Conservation (phyloP, 2,888 invertebrate species). For the Cyrtodaria siliqua region DNA sequence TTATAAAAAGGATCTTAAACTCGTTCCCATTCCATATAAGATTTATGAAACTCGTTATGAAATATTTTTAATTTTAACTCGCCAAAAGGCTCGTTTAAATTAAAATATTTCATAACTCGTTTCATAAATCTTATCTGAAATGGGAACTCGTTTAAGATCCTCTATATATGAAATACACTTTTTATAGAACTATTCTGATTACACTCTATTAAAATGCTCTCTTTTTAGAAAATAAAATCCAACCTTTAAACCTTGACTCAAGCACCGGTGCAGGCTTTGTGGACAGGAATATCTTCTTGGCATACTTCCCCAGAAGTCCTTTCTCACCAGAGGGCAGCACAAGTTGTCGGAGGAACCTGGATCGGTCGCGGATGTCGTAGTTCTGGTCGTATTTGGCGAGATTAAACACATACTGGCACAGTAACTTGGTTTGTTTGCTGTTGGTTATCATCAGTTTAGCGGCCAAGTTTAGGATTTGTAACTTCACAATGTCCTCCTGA, state of each 20-base stretch:
- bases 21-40: no score
- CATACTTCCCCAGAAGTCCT: constrained; percentile 89
- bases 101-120: no score
- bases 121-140: no score
- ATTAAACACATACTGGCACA: constrained; percentile 97
- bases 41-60: no score
- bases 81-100: no score
- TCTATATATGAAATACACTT: no score
- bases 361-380: constrained; percentile 98
- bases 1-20: no score
- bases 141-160: no score
- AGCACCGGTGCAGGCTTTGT: constrained; percentile 97
- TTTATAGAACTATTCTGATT: no score
- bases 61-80: no score
- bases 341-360: constrained; percentile 94
- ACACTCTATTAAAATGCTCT: no score
- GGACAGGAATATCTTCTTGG: constrained; percentile 94
- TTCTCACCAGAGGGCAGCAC: constrained; percentile 89
- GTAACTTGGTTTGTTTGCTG: constrained; percentile 93
- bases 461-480: constrained; percentile 97
- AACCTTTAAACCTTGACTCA: constrained; percentile 89
- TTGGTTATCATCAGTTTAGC: constrained; percentile 96
- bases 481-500: constrained; percentile 97
- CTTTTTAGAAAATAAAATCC: not conserved
- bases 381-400: constrained; percentile 98